Base-by-base conservation (phyloP, 2,113 vertebrate species). In the Chitala chitala region DNA sequence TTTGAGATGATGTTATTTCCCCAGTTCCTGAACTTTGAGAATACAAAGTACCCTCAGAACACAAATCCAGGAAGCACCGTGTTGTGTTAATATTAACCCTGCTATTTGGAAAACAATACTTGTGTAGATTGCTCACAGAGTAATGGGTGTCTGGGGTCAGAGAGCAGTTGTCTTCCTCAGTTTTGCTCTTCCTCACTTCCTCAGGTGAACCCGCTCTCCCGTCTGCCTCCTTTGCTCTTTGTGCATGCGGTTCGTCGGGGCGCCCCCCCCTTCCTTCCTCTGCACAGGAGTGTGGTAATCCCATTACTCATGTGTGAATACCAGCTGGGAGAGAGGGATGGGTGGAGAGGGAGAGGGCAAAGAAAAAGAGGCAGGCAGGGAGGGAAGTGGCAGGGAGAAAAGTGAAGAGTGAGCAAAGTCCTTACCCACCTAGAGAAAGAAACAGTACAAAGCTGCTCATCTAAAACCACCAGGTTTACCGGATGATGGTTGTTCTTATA, bases 291-390 rank as follows among this genome's bases (percentile, higher is more conserved):
- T 87, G 88, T 85, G 87, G 87, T 90, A 90, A 90, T 90, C 90
- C 87, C 86, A 90, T 90, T 90, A 89, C 88, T 89, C 87, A 87
- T 90, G 86, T 90, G 82, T 59, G 87, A 90, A 90, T 87, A 89
- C 88, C 89, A 90, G 88, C 90, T 89, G 86, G 84, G 86, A 77
- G 78, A 76, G 72, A 80, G 77, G 72, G 73, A 69, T 65, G 69
- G 69, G 51, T 68, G 69, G 46, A 65, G 26, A 46, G 73, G 72
- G 20, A 48, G 42, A 69, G 56, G 36, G 54, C 50, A 56, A 65
- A 73, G 77, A 40, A 58, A 26, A 42, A 40, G 64, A 42, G 63
- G 58, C 73, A 72, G 69, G 77, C 77, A 78, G 80, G 80, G 76
- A 86, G 78, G 83, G 82, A 82, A 80, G 79, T 53, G 69, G n/a